These are phyloP conservation scores for Hiodon alosoides DNA, from an alignment of 2,113 vertebrate species.

Conservation along the genomic window DNA sequence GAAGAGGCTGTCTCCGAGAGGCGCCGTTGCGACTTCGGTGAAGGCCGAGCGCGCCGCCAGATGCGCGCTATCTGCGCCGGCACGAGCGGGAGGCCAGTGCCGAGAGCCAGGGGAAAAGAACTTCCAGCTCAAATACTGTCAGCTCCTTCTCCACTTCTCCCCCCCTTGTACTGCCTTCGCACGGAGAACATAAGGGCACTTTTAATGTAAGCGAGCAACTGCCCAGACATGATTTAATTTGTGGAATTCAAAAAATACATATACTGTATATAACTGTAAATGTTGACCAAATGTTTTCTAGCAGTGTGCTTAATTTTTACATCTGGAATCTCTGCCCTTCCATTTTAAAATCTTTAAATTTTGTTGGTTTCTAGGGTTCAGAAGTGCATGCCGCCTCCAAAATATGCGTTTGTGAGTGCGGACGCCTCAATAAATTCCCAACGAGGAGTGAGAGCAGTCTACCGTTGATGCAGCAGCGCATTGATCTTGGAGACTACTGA, in stretches of 20 bases:
- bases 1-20: constrained; percentile 23
- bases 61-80: background rate
- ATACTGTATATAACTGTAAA: too few relatives aligned
- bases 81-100: background rate
- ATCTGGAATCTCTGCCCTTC: background rate
- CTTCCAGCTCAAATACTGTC: background rate
- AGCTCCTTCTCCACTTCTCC: background rate
- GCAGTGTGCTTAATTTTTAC: background rate
- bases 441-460: constrained; percentile 18
- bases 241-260: too few relatives aligned
- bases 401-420: constrained; percentile 13
- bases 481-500: too few relatives aligned
- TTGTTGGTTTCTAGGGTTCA: background rate
- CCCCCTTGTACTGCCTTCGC: background rate
- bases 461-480: background rate
- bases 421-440: background rate
- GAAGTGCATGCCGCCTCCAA: background rate
- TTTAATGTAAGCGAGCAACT: too few relatives aligned
- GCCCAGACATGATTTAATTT: too few relatives aligned
- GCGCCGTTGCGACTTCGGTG: background rate
- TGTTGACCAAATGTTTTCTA: background rate
- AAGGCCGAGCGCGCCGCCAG: background rate
- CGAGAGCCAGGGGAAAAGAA: background rate
- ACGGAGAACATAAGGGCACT: too few relatives aligned
- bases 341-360: background rate